Conservation (phyloP, 2,797 vertebrate genomes). For the Staurois parvus region DNA sequence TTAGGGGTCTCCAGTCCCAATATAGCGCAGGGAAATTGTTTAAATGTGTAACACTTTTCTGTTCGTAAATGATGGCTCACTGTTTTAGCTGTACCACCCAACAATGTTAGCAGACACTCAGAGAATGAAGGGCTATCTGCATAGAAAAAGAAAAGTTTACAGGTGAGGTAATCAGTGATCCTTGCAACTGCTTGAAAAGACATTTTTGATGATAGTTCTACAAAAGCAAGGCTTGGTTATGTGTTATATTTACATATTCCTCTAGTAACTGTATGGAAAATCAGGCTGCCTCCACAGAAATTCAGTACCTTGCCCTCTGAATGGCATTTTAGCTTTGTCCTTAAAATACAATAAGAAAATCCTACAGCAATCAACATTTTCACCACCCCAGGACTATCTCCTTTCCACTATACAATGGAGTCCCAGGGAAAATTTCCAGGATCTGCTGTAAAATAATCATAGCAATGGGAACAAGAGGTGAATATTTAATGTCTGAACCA, state of each 20-base stretch:
- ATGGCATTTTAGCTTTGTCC: conserved; percentile 26
- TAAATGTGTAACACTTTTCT: no score
- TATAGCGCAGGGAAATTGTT: no score
- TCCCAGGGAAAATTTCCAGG: conserved; percentile 20
- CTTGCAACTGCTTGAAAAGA: neutral
- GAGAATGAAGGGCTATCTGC: no score
- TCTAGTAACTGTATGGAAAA: neutral
- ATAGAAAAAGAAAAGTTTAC: neutral
- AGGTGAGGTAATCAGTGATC: neutral
- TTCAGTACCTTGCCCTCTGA: neutral
- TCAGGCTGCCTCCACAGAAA: neutral
- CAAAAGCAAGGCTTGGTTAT: neutral
- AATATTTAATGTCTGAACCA: conserved; percentile 49
- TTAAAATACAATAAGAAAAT: conserved; percentile 34
- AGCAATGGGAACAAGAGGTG: conserved; percentile 32
- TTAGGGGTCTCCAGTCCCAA: no score
- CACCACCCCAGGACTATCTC: conserved; percentile 34
- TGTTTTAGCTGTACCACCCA: no score
- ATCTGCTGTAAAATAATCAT: conserved; percentile 55
- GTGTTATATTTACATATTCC: neutral
- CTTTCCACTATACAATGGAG: conserved; percentile 40
- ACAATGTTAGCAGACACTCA: no score
- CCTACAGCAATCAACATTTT: conserved; percentile 30
- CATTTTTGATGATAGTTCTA: neutral
- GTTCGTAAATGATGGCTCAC: no score